phyloP scores from a whole-genome alignment of 2,797 vertebrate genomes.

The Pseudochirops corinnae region DNA sequence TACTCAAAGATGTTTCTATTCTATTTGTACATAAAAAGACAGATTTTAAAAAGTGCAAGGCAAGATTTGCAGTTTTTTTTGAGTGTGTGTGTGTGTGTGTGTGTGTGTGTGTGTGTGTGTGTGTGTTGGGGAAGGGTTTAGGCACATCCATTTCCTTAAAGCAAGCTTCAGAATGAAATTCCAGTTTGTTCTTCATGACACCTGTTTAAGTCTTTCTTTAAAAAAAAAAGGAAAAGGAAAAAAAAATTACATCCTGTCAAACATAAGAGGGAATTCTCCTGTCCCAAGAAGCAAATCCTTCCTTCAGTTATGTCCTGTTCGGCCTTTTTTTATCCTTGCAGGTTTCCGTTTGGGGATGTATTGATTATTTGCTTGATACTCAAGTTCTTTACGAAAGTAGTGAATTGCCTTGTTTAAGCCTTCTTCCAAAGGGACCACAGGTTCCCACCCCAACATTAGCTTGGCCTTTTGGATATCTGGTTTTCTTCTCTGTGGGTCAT shows the following conservation, averaged over 20 bases:
- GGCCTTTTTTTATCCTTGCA: conserved; percentile 93
- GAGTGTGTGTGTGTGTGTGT: not conserved
- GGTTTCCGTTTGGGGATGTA: conserved; percentile 99
- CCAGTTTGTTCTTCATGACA: conserved; percentile 88
- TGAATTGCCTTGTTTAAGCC: conserved; percentile 99
- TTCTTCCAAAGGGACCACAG: conserved; percentile 97
- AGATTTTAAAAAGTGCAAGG: no score
- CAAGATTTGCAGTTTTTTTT: no score
- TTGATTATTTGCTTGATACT: conserved; percentile 98
- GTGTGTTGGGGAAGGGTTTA: conserved; percentile 74
- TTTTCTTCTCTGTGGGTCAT: conserved; percentile 97
- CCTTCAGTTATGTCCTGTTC: conserved; percentile 93
- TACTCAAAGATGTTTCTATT: conserved; percentile 86
- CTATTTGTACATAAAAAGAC: conserved; percentile 93
- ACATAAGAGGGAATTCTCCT: conserved; percentile 72
- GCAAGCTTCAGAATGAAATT: conserved; percentile 87
- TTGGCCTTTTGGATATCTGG: conserved; percentile 98
- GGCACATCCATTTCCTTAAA: conserved; percentile 89
- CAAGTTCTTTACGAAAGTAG: conserved; percentile 97
- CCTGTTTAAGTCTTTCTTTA: conserved; percentile 86
- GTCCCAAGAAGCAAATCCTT: conserved; percentile 72
- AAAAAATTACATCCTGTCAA: conserved; percentile 81
- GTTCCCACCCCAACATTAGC: conserved; percentile 96
- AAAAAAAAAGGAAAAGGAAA: conserved; percentile 56
- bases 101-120: not conserved